Evolutionary conservation across 2,888 invertebrate genomes (phyloP).

Genomic region (Tinea pellionella): DNA sequence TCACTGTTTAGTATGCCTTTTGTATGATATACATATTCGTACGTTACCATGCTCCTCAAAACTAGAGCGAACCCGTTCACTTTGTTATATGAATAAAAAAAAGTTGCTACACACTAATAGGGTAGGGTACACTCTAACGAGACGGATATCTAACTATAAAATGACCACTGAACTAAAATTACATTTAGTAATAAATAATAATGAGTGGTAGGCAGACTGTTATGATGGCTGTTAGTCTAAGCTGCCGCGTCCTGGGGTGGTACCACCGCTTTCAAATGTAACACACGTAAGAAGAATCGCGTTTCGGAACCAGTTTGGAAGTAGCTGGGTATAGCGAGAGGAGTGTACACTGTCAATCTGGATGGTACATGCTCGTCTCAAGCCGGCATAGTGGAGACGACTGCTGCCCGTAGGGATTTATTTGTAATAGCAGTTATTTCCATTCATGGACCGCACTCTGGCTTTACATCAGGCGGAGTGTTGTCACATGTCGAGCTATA

Average conservation of each 20-base stretch:
- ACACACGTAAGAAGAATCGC: not conserved
- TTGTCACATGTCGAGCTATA: not conserved
- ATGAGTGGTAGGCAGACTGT: not conserved
- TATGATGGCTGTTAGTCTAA: not conserved
- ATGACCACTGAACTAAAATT: too few species aligned
- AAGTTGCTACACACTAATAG: not conserved
- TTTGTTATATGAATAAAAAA: not conserved
- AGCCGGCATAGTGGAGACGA: not conserved
- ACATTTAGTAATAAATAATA: too few species aligned
- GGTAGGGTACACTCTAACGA: not conserved
- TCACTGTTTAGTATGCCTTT: conserved; percentile 34
- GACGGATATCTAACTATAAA: too few species aligned
- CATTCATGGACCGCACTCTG: not conserved
- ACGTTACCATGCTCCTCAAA: not conserved
- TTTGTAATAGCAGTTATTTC: not conserved
- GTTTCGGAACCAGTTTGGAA: not conserved
- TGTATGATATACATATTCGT: not conserved
- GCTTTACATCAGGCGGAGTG: not conserved
- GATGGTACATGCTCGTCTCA: not conserved
- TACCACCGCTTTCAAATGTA: not conserved
- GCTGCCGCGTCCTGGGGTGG: not conserved
- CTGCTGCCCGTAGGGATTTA: not conserved
- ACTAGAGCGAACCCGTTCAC: not conserved
- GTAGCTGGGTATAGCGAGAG: not conserved
- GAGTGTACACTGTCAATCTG: not conserved